Percentiles rank a stretch among this genome's conserved stretches.
These are phyloP conservation scores for Albula glossodonta DNA, from an alignment of 2,113 vertebrate species.

Conservation along the genomic window DNA sequence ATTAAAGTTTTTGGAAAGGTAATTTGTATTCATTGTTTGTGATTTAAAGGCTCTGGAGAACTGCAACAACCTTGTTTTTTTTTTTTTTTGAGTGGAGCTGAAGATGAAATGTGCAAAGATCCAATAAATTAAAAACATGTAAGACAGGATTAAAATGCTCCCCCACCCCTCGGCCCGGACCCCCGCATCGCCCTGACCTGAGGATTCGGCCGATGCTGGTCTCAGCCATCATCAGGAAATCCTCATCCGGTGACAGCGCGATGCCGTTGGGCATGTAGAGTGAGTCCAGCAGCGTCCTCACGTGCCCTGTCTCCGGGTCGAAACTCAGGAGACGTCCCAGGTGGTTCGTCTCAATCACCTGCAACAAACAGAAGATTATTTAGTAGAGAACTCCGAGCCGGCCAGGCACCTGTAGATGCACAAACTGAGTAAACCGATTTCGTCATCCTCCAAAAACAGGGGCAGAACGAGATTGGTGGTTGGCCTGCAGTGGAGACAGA, in stretches of 20 bases:
- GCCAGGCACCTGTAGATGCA: no score
- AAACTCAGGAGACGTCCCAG: slow-evolving; percentile 62
- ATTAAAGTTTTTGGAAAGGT: no score
- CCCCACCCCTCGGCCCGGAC: neutral
- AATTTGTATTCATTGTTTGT: neutral
- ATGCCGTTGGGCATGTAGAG: slow-evolving; percentile 71
- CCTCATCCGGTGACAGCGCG: slow-evolving; percentile 60
- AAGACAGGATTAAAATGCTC: neutral
- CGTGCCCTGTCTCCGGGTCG: slow-evolving; percentile 48
- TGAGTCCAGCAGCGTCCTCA: slow-evolving; percentile 55
- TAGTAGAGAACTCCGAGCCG: no score
- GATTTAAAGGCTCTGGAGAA: neutral
- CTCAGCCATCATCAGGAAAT: slow-evolving; percentile 65
- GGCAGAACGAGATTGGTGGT: no score
- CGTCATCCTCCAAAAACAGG: no score
- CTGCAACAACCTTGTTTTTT: neutral
- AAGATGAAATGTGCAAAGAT: neutral
- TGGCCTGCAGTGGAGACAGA: no score
- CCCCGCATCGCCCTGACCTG: slow-evolving; percentile 33
- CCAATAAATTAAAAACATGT: neutral
- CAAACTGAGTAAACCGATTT: no score
- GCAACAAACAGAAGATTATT: neutral
- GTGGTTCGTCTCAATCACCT: slow-evolving; percentile 69
- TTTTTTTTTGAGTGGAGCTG: neutral
- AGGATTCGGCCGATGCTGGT: slow-evolving; percentile 67